Percentiles rank a stretch among this genome's conserved stretches.
Evolutionary conservation across 2,797 vertebrate genomes (phyloP).

Genomic region (Lacerta agilis): DNA sequence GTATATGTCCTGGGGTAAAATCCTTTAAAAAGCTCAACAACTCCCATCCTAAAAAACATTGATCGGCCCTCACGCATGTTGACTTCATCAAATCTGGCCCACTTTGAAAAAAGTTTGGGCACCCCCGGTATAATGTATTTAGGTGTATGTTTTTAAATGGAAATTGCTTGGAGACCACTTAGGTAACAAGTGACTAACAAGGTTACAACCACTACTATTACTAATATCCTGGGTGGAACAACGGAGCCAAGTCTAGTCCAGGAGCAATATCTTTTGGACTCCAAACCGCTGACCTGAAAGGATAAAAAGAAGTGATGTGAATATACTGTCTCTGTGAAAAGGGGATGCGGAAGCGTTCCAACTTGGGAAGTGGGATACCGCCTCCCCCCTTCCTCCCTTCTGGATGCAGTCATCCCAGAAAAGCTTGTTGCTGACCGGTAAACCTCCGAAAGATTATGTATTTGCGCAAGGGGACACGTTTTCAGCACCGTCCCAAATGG

Average conservation of each 20-base stretch:
- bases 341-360: neutral
- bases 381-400: neutral
- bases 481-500: constrained; percentile 25
- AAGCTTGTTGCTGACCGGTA: neutral
- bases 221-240: neutral
- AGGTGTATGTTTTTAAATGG: too few species aligned
- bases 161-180: too few species aligned
- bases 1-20: too few species aligned
- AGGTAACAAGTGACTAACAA: too few species aligned
- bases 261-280: neutral
- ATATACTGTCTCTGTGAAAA: neutral
- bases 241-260: neutral
- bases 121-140: too few species aligned
- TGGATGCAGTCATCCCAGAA: neutral
- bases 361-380: neutral
- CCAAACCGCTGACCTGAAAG: neutral
- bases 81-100: too few species aligned
- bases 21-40: too few species aligned
- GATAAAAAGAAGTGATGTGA: neutral
- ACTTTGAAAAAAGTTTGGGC: too few species aligned
- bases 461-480: neutral
- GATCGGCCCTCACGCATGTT: too few species aligned
- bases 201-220: too few species aligned
- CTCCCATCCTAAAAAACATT: too few species aligned
- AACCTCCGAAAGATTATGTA: neutral